Conservation (phyloP, 1,140 invertebrate species). For the Sinella curviseta region DNA sequence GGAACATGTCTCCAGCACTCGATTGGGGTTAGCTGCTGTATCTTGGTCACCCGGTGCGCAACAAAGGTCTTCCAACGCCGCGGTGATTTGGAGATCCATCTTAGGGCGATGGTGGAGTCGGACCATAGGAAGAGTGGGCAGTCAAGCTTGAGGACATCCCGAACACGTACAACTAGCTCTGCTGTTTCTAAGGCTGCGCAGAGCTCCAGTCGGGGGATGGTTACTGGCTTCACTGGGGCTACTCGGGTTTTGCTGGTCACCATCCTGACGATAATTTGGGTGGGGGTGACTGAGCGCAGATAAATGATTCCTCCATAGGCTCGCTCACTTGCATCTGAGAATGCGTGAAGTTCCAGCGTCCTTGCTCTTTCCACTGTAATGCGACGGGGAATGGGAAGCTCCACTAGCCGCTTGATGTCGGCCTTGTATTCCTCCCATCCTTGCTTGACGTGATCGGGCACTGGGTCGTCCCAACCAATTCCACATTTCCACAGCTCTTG, state of each 20-base stretch:
- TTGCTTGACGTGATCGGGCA: slow-evolving; percentile 49
- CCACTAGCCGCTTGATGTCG: slow-evolving; percentile 41
- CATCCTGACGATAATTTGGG: background rate
- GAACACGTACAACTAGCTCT: slow-evolving; percentile 40
- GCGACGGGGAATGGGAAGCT: slow-evolving; percentile 20
- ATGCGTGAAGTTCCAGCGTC: background rate
- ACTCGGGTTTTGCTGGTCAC: slow-evolving; percentile 24
- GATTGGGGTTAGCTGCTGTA: background rate
- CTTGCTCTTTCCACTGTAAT: slow-evolving; percentile 43
- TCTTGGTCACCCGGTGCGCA: slow-evolving; percentile 30
- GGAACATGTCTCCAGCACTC: slow-evolving; percentile 18
- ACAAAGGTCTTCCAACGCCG: slow-evolving; percentile 31
- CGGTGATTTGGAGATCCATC: slow-evolving; percentile 3
- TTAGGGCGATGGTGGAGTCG: slow-evolving; percentile 28
- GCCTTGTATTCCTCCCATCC: slow-evolving; percentile 44
- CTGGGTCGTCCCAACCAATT: slow-evolving; percentile 55
- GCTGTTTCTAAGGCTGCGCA: slow-evolving; percentile 54
- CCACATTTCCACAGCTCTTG: slow-evolving; percentile 55
- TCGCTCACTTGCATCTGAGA: background rate
- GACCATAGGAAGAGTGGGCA: slow-evolving; percentile 22
- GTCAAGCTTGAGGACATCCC: background rate
- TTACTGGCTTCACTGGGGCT: slow-evolving; percentile 47
- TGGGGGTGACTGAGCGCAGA: background rate
- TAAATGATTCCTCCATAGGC: background rate
- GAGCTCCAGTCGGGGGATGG: slow-evolving; percentile 60